Base-by-base conservation (phyloP, 1,140 invertebrate species). In the Microplitis demolitor region DNA sequence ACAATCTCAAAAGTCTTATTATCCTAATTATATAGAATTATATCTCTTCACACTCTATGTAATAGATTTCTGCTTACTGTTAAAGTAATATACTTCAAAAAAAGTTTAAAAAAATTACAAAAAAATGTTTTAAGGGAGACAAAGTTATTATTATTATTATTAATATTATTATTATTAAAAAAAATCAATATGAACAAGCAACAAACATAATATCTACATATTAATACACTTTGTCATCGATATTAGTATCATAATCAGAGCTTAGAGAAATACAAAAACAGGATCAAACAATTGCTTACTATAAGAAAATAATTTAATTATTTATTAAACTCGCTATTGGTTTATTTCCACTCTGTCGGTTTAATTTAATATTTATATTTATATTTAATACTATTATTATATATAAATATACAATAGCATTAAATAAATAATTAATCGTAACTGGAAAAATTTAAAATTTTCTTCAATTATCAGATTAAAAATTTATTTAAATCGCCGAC, bases 1-100 rank as follows among this genome's bases (percentile, higher is more conserved):
- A 88, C 87, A 88, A 88, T 88, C 87, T 85, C 87, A 87, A 87
- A 87, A 84, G 84, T 87, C 85, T 87, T 83, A 85, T 88, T 87
- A 86, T 85, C 82, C 82, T 86, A 85, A 86, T 83, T 85, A 78
- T 84, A 81, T 87, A 87, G 82, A 83, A 84, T 80, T 84, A 83
- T 84, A 82, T 85, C 85, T 85, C 85, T 82, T 83, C 81, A 85
- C 80, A 85, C 81, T 85, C 78, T 85, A 81, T 79, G 78, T 83
- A 83, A 80, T 80, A 76, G 79, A 79, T 78, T 79, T 85, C 78
- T 80, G 82, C 83, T 86, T 84, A 81, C 79, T 78, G 78, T 83
- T 85, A 75, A 81, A 77, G 77, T 80, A 80, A 78, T 77, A 75
- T 74, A 77, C 45, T 56, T 72, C 63, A 70, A 72, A 67, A 70